phyloP scores from a whole-genome alignment of 2,888 invertebrate species.

The Aphidoletes aphidimyza region DNA sequence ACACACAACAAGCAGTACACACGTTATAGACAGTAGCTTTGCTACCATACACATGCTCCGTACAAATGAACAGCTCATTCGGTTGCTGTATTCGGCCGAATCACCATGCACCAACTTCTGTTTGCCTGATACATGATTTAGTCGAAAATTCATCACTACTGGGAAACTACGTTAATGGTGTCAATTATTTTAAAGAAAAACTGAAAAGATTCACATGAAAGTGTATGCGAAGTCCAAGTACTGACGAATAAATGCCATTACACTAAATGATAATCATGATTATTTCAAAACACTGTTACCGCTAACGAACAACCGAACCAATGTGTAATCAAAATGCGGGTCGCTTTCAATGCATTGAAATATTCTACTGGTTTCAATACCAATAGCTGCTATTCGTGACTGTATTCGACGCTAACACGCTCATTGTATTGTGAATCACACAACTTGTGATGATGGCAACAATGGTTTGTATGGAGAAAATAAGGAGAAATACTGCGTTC shows the following conservation, averaged over 20 bases:
- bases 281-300: background rate
- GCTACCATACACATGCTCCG: background rate
- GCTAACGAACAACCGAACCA: no score
- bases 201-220: constrained; percentile 33
- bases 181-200: constrained; percentile 53
- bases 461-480: background rate
- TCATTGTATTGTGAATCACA: background rate
- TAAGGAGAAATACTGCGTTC: background rate
- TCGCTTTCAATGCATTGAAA: background rate
- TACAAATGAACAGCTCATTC: background rate
- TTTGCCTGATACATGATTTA: constrained; percentile 66
- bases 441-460: no score
- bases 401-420: no score
- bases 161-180: constrained; percentile 50
- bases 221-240: constrained; percentile 32
- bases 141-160: constrained; percentile 58
- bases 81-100: background rate
- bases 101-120: constrained; percentile 57
- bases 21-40: no score
- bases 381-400: no score
- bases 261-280: constrained; percentile 39
- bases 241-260: constrained; percentile 24
- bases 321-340: no score
- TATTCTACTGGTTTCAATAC: no score
- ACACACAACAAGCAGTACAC: no score